Base-by-base conservation (phyloP, 2,113 vertebrate species). In the Sceloporus undulatus region DNA sequence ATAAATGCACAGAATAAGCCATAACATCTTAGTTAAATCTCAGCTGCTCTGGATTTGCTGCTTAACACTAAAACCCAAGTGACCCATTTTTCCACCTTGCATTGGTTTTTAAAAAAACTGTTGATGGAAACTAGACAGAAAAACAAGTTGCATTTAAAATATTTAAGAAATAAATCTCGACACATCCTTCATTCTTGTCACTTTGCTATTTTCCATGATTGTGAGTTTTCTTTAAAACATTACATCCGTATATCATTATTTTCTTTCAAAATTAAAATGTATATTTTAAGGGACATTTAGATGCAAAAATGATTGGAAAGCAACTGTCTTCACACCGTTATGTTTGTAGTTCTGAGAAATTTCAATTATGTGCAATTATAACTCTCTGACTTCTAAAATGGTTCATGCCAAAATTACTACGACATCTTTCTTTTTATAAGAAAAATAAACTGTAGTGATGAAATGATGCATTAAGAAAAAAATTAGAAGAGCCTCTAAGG, bases 41-140 rank as follows among this genome's bases (percentile, higher is more conserved):
- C 97, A 97, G 97, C 96, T 97, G 95, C 95, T 88, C 89, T 90
- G 98, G 98, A 98, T 98, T 98, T 98, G 95, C 97, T 97, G 92
- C 96, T 97, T 98, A 98, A 98, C 94, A 96, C 97, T 98, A 98
- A 98, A 96, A 98, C 94, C 95, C 92, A 92, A 94, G 92, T 91
- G 95, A 96, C 95, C 96, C 91, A 96, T 95, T 95, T 96, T 96
- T 91, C 65, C 48, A 56, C 54, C 94, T 93, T 93, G 90, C 94
- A 94, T 95, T 94, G 93, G 94, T 95, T 90, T 92, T 91, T 84
- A 19, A 21, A 13, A 29, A 34, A 25, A 91, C 82, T 87, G 87
- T 90, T 94, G 92, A 91, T 90, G 86, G 93, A 91, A 95, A 90
- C 85, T 87, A 90, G 77, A 88, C 79, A 91, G 90, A 85, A 94